Evolutionary conservation across 2,888 invertebrate genomes (phyloP).

Genomic region (Drosophila ustulata): DNA sequence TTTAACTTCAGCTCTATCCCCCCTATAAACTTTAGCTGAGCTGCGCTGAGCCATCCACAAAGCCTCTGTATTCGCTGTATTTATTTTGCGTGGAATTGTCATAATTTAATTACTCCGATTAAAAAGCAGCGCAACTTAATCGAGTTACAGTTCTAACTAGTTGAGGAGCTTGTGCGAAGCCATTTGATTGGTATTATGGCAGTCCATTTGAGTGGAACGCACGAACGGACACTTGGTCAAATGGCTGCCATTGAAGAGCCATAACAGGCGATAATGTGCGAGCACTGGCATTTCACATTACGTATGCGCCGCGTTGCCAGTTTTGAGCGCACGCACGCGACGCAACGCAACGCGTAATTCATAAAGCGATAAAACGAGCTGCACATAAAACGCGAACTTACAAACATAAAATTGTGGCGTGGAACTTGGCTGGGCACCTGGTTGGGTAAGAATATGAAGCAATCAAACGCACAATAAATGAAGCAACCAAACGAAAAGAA

Average conservation of each 20-base stretch:
- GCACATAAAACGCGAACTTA: conserved; percentile 63
- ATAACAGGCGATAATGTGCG: conserved; percentile 52
- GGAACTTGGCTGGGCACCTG: conserved; percentile 20
- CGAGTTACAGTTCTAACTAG: not conserved
- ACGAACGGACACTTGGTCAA: conserved; percentile 41
- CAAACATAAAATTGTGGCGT: conserved; percentile 59
- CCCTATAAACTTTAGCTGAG: not conserved
- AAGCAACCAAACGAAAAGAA: conserved; percentile 35
- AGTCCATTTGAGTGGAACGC: conserved; percentile 56
- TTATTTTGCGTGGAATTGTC: not conserved
- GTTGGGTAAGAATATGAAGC: conserved; percentile 68
- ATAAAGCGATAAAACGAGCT: conserved; percentile 74
- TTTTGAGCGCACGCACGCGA: conserved; percentile 62
- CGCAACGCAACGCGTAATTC: conserved; percentile 65
- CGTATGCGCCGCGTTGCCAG: conserved; percentile 65
- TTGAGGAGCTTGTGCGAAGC: not conserved
- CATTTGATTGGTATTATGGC: conserved; percentile 53
- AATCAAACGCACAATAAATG: conserved; percentile 76
- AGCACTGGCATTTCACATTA: conserved; percentile 45
- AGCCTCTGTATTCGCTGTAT: not conserved
- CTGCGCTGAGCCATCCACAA: not conserved
- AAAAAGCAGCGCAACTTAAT: not conserved
- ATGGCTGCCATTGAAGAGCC: conserved; percentile 54
- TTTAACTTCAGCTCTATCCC: conserved; percentile 6
- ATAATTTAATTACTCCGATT: conserved; percentile 3